Conservation (phyloP, 2,113 vertebrate species). For the Brachirus orientalis region DNA sequence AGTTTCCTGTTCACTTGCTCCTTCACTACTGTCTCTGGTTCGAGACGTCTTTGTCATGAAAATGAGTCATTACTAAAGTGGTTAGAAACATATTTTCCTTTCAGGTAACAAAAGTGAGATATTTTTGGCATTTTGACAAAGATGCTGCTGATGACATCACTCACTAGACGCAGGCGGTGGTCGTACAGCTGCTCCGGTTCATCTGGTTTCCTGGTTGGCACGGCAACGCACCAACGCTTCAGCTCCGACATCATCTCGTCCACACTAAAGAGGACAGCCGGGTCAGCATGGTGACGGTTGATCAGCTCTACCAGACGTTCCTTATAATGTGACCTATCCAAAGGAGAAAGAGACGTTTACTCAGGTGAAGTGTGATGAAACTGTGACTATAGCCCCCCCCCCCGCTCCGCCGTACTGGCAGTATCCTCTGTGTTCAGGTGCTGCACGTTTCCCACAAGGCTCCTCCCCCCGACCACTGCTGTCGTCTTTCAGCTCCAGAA, state of each 20-base stretch:
- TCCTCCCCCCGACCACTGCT: conserved; percentile 57
- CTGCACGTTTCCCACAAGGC: conserved; percentile 60
- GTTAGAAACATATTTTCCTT: too few species aligned
- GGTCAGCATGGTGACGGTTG: conserved; percentile 72
- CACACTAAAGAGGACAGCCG: conserved; percentile 61
- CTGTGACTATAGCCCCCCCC: not conserved
- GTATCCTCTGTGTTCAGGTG: conserved; percentile 59
- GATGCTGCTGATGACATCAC: too few species aligned
- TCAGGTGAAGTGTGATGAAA: conserved; percentile 6
- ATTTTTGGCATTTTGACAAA: too few species aligned
- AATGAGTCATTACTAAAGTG: too few species aligned
- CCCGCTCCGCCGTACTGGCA: conserved; percentile 69
- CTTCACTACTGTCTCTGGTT: too few species aligned
- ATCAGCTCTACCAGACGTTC: conserved; percentile 80
- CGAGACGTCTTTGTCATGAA: too few species aligned
- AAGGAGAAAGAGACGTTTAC: not conserved
- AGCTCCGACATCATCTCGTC: conserved; percentile 71
- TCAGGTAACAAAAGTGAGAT: too few species aligned
- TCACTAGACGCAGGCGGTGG: conserved; percentile 72
- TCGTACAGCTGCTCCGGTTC: conserved; percentile 60
- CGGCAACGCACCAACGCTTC: conserved; percentile 63
- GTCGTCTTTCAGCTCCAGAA: conserved; percentile 75
- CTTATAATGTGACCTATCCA: conserved; percentile 76
- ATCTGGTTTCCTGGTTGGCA: conserved; percentile 48
- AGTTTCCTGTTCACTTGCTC: too few species aligned